Percentiles rank a stretch among this genome's conserved stretches.
phyloP scores from a whole-genome alignment of 2,888 invertebrate species.

The Hypselothyrea guttata region DNA sequence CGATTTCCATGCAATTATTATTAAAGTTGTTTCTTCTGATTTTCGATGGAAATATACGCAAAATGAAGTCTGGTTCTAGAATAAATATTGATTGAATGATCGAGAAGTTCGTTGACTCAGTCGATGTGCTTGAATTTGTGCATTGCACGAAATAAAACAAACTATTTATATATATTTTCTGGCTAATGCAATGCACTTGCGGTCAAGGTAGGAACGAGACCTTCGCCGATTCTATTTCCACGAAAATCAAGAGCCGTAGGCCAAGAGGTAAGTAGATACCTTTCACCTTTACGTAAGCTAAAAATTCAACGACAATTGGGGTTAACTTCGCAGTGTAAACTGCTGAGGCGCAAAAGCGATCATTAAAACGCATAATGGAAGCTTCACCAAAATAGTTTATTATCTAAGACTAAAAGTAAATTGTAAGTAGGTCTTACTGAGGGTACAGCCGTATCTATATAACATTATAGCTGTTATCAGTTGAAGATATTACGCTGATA shows the following conservation, averaged over 20 bases:
- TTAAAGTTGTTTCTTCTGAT: too few species aligned
- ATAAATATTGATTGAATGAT: not conserved
- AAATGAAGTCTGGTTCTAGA: too few species aligned
- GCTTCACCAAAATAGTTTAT: conserved; percentile 50
- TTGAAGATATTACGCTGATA: conserved; percentile 6
- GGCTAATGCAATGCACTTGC: not conserved
- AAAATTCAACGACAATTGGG: not conserved
- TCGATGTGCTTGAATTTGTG: too few species aligned
- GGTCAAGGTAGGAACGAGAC: conserved; percentile 35
- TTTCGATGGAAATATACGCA: too few species aligned
- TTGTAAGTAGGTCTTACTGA: conserved; percentile 26
- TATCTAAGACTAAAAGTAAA: conserved; percentile 46
- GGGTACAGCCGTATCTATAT: conserved; percentile 14
- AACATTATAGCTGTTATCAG: conserved; percentile 31
- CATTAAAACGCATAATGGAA: conserved; percentile 24
- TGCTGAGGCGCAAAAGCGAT: conserved; percentile 25
- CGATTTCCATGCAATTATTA: conserved; percentile 15
- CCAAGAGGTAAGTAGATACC: conserved; percentile 32
- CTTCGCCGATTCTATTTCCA: conserved; percentile 38
- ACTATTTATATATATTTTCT: not conserved
- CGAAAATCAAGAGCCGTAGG: conserved; percentile 14
- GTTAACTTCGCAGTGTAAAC: not conserved
- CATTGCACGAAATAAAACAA: not conserved
- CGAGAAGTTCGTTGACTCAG: too few species aligned
- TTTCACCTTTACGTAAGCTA: conserved; percentile 30